Base-by-base conservation (phyloP, 2,113 vertebrate genomes). In the Stigmatopora argus region DNA sequence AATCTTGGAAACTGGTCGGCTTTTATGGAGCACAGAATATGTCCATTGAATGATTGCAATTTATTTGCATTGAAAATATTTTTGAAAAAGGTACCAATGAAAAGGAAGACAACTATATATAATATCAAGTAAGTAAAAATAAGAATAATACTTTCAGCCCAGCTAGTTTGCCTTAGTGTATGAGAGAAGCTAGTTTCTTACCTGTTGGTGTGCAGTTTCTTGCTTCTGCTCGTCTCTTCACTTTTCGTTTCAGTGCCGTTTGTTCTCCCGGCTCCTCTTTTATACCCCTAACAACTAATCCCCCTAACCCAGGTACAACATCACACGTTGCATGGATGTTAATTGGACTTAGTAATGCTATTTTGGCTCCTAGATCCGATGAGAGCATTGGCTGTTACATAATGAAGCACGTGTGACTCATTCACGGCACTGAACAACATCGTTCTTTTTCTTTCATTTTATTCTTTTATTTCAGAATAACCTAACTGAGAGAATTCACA, bases 341-440 rank as follows among this genome's bases (percentile, higher is more conserved):
- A 61, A 61, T 61, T 61, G 38, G n/a, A 12, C 59, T 61, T 5
- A 31, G 26, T 31, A 23, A 14, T 21, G 12, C 35, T 61, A 61
- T 61, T 61, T 61, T 44, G 19, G 58, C n/a, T 18, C 10, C 18
- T 1, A 21, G 58, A 19, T 21, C 57, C 38, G 5, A 18, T 7
- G 57, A 60, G 57, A 59, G 11, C n/a, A 59, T 38, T 59, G 34
- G 10, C 3, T 38, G 34, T 61, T 61, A 45, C 59, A 23, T 61
- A 61, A 45, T n/a, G 38, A 61, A 14, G 58, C 19, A 45, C 18
- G 12, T 7, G 7, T 56, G 53, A 31, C 53, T 56, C 41, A 61
- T 4, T 5, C 21, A 17, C 26, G 14, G 13, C n/a, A 23, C 26
- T 10, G 4, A 35, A 58, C 58, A 35, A 17, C 12, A 13, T 18